Base-by-base conservation (phyloP, 2,888 invertebrate genomes). In the Netelia virgata region DNA sequence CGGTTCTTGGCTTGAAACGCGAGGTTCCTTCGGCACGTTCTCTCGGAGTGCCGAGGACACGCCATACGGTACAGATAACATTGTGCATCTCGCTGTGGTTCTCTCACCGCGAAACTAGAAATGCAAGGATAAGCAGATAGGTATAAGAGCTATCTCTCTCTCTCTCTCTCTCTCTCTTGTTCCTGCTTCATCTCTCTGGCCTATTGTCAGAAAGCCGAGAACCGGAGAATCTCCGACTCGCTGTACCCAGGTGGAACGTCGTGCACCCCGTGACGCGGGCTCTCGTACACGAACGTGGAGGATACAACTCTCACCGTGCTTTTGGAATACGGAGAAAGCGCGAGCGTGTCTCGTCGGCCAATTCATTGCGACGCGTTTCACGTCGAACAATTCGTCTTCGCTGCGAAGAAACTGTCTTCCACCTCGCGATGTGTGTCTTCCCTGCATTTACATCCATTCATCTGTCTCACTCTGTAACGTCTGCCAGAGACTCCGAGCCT, bases 321-420 rank as follows among this genome's bases (percentile, higher is more conserved):
- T 20, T 41, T 55, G 20, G 53, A 10, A 68, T 66, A 64, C 68
- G 18, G 23, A 41, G 57, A 43, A 41, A 61, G 47, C 63, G 23
- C 68, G 85, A 86, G 87, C 16, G 86, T 83, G 86, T 87, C 88
- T 86, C 86, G 87, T 11, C 14, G 3, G 50, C 85, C 85, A 84
- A 90, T 90, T 89, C 88, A 89, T 89, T 87, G 89, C 87, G 86
- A 89, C 89, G 88, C 90, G 89, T 89, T 91, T 89, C 90, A 86
- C 90, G 88, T 88, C 87, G 86, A 90, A 89, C 88, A 88, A 90
- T 91, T 90, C 89, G 90, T 90, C 90, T 90, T 88, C 88, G 86
- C 86, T 43, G 74, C 36, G 47, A 68, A 57, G 36, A 47, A 41
- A 16, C 74, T 64, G 55, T 20, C 36, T 83, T 10, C 63, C 72